Base-by-base conservation (phyloP, 2,797 vertebrate genomes). In the Malacoraja senta region DNA sequence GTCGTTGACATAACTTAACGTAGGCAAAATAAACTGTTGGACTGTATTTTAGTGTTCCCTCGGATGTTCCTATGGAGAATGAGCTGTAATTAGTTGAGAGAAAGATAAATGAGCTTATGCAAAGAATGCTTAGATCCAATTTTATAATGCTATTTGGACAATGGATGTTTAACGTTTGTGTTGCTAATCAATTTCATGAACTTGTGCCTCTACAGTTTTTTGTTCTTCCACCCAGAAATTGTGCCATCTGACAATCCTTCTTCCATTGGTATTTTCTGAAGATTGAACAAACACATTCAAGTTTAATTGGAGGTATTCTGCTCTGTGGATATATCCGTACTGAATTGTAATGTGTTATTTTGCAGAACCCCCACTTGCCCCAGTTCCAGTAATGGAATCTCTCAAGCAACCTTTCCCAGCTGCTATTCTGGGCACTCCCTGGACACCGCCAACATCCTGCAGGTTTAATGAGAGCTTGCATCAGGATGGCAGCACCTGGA, bases 311-410 rank as follows among this genome's bases (percentile, higher is more conserved):
- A 88, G 24, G n/a, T 35, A 21, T 88, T 68, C 1, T 24, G 15
- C 83, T n/a, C n/a, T 68, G 10, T 32, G n/a, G 29, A 68, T 88
- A 15, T 2, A 86, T 68, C 32, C 1, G 8, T 35, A 68, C n/a
- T 68, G 32, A 88, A 32, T 21, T 88, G 8, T 35, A 68, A 35
- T 35, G 17, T 32, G 8, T 68, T 88, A 21, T 88, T 94, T 96
- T 29, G 95, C 95, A 1, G 96, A 95, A 93, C 93, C 95, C 0
- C 81, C 94, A 93, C 94, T 95, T 93, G 95, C 94, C 0, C 96
- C 96, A 0, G 96, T 96, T 0, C 95, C 96, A 93, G 96, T 96
- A 94, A 94, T 97, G 93, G 96, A 96, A 58, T 96, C 96, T 65
- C 94, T 96, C 78, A 95, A 96, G 94, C 96, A 95, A 3, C 95